Base-by-base conservation (phyloP, 92 coral and sea anemone genomes). In the Scolanthus callimorphus region DNA sequence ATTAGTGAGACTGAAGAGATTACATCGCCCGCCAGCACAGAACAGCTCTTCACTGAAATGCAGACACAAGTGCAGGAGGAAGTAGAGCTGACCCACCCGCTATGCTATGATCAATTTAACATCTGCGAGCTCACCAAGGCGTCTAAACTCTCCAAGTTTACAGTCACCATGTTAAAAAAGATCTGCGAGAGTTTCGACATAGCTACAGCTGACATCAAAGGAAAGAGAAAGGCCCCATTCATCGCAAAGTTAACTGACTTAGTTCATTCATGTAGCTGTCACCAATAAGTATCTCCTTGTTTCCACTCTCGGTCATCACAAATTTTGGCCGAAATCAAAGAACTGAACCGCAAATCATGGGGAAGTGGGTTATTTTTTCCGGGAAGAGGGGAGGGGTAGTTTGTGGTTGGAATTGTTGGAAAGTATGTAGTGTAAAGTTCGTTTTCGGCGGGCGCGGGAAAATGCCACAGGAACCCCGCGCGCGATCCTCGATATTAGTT, bases 31-130 rank as follows among this genome's bases (percentile, higher is more conserved):
- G 67, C 31, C 29, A 64, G 60, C 39, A 34, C 20, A 4, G 62
- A 75, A 51, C 28, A 19, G 37, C 45, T 60, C 12, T 27, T 80
- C 37, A 37, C 38, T 31, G 76, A 43, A 37, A 49, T 75, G 25
- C 59, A 49, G 39, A 69, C 24, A 22, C 34, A 27, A 57, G 57
- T 80, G 15, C 30, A 52, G 21, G 31, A 41, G 17, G 87, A 80
- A 30, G 76, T 80, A 12, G 63, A 71, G n/a, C 60, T 65, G 26
- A 31, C n/a, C 10, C 78, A 80, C 25, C 82, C 81, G 11, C 60
- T 74, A 37, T 31, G 34, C 54, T 82, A 75, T 49, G 79, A 63
- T 45, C 44, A 52, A 12, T 56, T 45, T 34, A 55, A 64, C 65
- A 39, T 64, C 25, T 74, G 81, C 27, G 73, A 74, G 28, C 65